Evolutionary conservation across 1,140 invertebrate species (phyloP), one percentile per base, ranked within the genome.

Genomic region (Macrobrachium rosenbergii): DNA sequence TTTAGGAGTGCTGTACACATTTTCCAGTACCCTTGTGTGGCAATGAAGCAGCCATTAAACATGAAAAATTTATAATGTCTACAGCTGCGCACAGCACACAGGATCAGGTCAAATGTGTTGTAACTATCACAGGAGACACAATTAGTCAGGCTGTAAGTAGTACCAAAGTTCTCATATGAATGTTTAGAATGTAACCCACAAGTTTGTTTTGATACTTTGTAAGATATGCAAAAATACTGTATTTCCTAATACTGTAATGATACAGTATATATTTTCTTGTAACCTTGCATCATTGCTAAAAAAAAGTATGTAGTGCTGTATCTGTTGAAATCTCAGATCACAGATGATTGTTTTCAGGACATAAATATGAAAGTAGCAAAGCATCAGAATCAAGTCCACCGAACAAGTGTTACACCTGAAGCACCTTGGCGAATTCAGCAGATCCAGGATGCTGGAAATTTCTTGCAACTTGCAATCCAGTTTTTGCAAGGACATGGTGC

Each of bases 91-190:
- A 92, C 60, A 91, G 91, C 81, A 90, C 96, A 59, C 95, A 96
- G 83, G 96, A 98, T 92, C 95, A 97, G 91, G 93, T 98, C n/a
- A 98, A 98, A 93, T 97, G 96, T 92, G 94, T 97, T 83, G 95
- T 97, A 21, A 97, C 96, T 28, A 92, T 98, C 59, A 96, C 95
- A 69, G 97, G 97, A 72, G 97, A 98, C 91, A 96, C 96, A 91
- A 98, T 98, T 89, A 96, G 96, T 88, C 95, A 97, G 93, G 97
- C 97, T 83, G 96, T 89, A 72, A 83, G 89, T 89, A 52, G 14
- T 23, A 8, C 59, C 5, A 14, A 19, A 37, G 19, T 28, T 28
- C 16, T 19, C 21, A 28, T 76, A 28, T 28, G 0, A 37, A 7
- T 76, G 23, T 14, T 6, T 21, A 21, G 14, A 17, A 17, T 16